phyloP scores from a whole-genome alignment of 2,797 vertebrate species.

The Lemur catta region DNA sequence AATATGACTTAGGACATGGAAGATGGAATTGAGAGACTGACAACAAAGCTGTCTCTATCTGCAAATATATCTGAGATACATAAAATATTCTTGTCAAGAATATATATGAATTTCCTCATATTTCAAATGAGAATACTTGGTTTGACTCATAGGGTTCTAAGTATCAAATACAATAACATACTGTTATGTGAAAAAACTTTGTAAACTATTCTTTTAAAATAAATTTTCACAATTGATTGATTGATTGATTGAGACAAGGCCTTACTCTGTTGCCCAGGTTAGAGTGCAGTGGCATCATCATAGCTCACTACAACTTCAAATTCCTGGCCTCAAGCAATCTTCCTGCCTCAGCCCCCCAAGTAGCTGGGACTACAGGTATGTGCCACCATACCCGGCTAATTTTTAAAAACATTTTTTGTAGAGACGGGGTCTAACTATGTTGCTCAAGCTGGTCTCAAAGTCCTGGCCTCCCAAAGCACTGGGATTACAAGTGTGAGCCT shows the following conservation, averaged over 20 bases:
- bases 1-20: background rate
- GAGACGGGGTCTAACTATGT: background rate
- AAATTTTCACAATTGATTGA: background rate
- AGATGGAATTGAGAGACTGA: background rate
- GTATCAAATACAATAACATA: slow-evolving; percentile 11
- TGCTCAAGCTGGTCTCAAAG: background rate
- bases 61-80: background rate
- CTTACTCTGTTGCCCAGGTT: background rate
- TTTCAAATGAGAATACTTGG: slow-evolving; percentile 42
- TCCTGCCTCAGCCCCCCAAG: background rate
- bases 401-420: background rate
- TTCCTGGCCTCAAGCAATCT: background rate
- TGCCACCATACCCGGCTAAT: background rate
- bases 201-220: background rate
- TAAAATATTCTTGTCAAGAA: background rate
- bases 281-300: background rate
- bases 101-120: background rate
- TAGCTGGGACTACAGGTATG: background rate
- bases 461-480: background rate
- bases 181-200: background rate
- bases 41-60: background rate
- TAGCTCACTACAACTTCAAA: background rate
- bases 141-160: background rate
- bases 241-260: background rate
- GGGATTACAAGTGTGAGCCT: background rate